Percentiles rank a stretch among this genome's conserved stretches.
These are phyloP conservation scores for Spisula subtruncata DNA, from an alignment of 2,888 invertebrate species.

Conservation along the genomic window DNA sequence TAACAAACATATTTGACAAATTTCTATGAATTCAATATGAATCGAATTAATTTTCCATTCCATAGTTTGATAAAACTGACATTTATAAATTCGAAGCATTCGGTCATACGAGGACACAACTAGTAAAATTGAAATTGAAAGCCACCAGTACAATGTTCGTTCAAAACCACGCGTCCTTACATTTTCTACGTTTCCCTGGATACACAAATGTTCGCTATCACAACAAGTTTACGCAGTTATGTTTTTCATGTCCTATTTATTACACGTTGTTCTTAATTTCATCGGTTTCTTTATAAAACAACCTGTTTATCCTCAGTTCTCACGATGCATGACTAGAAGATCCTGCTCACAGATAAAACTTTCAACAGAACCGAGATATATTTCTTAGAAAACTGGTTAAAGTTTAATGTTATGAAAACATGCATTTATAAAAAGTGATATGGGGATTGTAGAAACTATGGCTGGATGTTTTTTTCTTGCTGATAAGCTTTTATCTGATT, in stretches of 20 bases:
- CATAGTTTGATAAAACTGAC: too few relatives aligned
- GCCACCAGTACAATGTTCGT: not conserved
- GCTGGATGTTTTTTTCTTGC: not conserved
- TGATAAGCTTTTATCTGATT: not conserved
- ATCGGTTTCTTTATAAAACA: not conserved
- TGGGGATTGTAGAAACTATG: not conserved
- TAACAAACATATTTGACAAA: too few relatives aligned
- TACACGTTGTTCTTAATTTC: not conserved
- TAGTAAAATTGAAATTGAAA: too few relatives aligned
- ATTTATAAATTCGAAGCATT: too few relatives aligned
- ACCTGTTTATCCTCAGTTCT: constrained; percentile 5
- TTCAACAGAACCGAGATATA: not conserved
- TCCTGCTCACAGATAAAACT: not conserved
- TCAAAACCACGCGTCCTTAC: too few relatives aligned
- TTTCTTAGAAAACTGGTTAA: not conserved
- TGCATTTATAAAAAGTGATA: not conserved
- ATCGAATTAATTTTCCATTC: too few relatives aligned
- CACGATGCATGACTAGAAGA: constrained; percentile 3
- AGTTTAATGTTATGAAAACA: not conserved
- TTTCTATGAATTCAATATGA: too few relatives aligned
- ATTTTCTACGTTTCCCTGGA: not conserved
- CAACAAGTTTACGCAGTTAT: not conserved
- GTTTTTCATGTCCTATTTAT: not conserved
- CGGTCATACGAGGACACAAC: too few relatives aligned
- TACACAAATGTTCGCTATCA: not conserved